Base-by-base conservation (phyloP, 2,888 invertebrate genomes). In the Anorthoa munda region DNA sequence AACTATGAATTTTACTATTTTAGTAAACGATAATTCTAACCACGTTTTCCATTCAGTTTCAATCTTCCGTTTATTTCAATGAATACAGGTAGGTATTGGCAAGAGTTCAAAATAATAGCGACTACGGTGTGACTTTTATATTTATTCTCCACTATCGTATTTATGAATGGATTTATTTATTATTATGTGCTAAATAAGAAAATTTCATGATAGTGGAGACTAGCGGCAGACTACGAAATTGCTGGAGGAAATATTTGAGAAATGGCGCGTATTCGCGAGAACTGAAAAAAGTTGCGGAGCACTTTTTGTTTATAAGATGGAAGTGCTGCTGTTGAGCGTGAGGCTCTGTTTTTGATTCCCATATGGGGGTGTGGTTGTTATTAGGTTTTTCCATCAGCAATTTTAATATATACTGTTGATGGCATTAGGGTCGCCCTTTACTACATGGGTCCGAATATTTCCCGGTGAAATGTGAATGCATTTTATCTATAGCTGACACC, bases 91-190 rank as follows among this genome's bases (percentile, higher is more conserved):
- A 55, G 58, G 21, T 56, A 81, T 81, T 78, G 78, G 78, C 78
- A 75, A 21, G 4, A 18, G 55, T 75, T 81, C 78, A 78, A 81
- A 80, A 67, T 74, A 60, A 67, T 60, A 67, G 51, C 50, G 13
- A 60, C 56, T 60, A 67, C 81, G 66, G 55, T 50, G 53, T 56
- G 48, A 7, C 45, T 53, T 72, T 55, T 53, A 72, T 48, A 58
- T 77, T 63, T 58, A 60, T 72, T 46, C 56, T 51, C 4, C 50
- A 21, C 4, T 21, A 23, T 56, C 45, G 18, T 39, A 50, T 64
- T 75, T 81, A 46, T 78, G 64, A 78, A 78, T 80, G 80, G 26
- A 66, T 66, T 80, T 66, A 80, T 80, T 80, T 74, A 61, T 80
- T 74, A 61, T 72, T 58, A 18, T 48, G 26, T 46, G 56, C 15